Conservation (phyloP, 2,888 invertebrate species). For the Conus canariensis region DNA sequence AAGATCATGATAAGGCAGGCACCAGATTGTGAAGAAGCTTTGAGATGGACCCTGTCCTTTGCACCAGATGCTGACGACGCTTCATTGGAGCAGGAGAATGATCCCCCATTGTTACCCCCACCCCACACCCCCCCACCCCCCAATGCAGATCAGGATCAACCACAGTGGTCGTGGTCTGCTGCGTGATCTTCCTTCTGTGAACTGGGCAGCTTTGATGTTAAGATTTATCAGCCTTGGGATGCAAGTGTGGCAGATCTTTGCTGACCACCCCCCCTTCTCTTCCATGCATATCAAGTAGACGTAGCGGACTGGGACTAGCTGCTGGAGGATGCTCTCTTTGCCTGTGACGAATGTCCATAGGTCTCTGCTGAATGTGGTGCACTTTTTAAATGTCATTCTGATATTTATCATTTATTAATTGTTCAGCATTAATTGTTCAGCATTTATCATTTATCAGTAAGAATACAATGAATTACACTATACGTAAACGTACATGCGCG, state of each 20-base stretch:
- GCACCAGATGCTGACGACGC: too few relatives aligned
- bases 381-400: too few relatives aligned
- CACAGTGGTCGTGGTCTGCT: background rate
- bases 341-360: background rate
- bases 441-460: too few relatives aligned
- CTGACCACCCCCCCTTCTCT: background rate
- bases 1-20: background rate
- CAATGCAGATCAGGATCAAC: background rate
- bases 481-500: too few relatives aligned
- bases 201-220: constrained; percentile 22
- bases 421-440: too few relatives aligned
- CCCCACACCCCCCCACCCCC: background rate
- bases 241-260: constrained; percentile 13
- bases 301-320: too few relatives aligned
- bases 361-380: background rate
- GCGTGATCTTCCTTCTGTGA: constrained; percentile 20
- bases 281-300: constrained; percentile 10
- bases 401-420: too few relatives aligned
- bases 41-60: too few relatives aligned
- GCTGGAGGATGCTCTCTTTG: background rate
- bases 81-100: too few relatives aligned
- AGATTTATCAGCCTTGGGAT: background rate
- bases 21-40: background rate
- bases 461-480: too few relatives aligned
- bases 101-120: background rate